Evolutionary conservation across 2,888 invertebrate species (phyloP), one percentile per base, ranked within the genome.

Genomic region (Phengaris alcon): DNA sequence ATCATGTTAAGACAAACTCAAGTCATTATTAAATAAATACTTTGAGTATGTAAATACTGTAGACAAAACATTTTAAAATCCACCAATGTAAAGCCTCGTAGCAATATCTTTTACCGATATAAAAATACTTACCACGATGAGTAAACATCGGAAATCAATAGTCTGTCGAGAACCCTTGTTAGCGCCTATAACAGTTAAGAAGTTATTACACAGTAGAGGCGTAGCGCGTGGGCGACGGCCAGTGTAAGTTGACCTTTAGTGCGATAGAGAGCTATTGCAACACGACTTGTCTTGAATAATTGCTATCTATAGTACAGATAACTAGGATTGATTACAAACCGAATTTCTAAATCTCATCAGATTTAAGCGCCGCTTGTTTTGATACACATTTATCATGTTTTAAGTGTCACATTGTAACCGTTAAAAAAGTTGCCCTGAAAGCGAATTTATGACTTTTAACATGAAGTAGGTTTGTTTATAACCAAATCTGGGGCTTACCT

Each of bases 61-160:
- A 35, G 12, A 59, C 2, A 35, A 64, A 35, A 22, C 3, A 9
- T 10, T 64, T 35, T 44, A 64, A 64, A 64, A 44, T 35, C 35
- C 35, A 22, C 64, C 64, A 64, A 44, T 35, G 35, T 64, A 44
- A 35, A 35, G 9, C 52, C 2, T 52, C 52, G 2, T 64, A 12
- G 64, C 35, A 12, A 35, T 64, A 64, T 64, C 64, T 35, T 64
- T 64, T 44, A 64, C 64, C 64, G 64, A 12, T 64, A 13, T 64
- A 13, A 64, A 64, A 64, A 64, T 35, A 64, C 64, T 64, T 35
- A 64, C 6, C 6, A 44, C 44, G 35, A 64, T 64, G 64, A 35
- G 64, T 85, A 83, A 83, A 83, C 83, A 85, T 78, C 79, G 82
- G 82, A 78, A 81, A 81, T 80, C 69, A 57, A 54, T 82, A 79